Conservation (phyloP, 2,888 invertebrate species). For the Melangyna quadrimaculata region DNA sequence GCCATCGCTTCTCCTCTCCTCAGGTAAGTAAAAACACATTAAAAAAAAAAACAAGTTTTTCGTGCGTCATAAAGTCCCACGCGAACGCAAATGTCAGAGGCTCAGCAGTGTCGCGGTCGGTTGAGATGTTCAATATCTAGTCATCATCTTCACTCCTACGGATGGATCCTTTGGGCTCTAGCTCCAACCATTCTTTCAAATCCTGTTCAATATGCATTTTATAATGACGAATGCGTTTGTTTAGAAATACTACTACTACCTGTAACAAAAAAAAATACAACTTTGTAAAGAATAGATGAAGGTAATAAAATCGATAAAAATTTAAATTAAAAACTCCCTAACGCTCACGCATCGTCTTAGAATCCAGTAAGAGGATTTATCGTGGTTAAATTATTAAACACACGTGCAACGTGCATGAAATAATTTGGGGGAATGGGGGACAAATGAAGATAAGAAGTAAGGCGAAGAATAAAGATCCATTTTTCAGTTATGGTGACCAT, state of each 20-base stretch:
- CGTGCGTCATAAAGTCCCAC: constrained; percentile 2
- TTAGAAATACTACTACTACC: neutral
- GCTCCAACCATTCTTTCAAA: neutral
- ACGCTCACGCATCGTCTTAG: neutral
- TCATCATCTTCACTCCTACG: neutral
- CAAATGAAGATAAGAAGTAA: accelerated
- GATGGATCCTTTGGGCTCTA: neutral
- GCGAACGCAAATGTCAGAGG: neutral
- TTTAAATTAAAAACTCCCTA: constrained; percentile 10
- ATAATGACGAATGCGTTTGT: neutral
- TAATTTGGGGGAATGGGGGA: neutral
- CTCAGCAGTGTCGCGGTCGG: too few relatives aligned
- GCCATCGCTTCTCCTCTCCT: neutral
- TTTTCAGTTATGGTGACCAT: neutral
- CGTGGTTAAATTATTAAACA: constrained; percentile 3
- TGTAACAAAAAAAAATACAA: neutral
- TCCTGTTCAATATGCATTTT: constrained; percentile 1
- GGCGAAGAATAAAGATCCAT: neutral
- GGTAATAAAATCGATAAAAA: constrained; percentile 15
- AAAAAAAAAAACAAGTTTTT: constrained; percentile 13
- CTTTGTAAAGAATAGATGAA: neutral
- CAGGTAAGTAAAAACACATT: neutral
- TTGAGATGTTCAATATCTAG: neutral
- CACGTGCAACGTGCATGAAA: neutral
- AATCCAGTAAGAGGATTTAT: constrained; percentile 1